Evolutionary conservation across 2,888 invertebrate genomes (phyloP).

Genomic region (Drosophila kanekoi): DNA sequence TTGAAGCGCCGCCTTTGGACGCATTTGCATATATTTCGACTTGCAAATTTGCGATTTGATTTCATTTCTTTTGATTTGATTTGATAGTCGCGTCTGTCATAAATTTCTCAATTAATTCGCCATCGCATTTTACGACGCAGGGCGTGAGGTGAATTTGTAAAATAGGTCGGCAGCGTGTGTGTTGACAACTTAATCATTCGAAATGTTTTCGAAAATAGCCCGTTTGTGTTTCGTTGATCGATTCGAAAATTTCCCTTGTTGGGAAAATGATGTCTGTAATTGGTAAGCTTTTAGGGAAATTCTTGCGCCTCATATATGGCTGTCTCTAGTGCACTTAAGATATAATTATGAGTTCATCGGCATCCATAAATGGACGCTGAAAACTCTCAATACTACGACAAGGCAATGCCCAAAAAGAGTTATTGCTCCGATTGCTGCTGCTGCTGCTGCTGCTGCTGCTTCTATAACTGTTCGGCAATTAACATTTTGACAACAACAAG

Average conservation of each 20-base stretch:
- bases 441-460: conserved; percentile 13
- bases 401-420: conserved; percentile 75
- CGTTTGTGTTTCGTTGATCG: neutral
- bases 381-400: conserved; percentile 38
- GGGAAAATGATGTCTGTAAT: conserved; percentile 3
- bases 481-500: conserved; percentile 76
- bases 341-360: conserved; percentile 68
- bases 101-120: conserved; percentile 73
- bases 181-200: conserved; percentile 29
- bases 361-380: conserved; percentile 51
- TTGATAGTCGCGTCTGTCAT: conserved; percentile 48
- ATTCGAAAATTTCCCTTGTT: conserved; percentile 11
- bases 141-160: conserved; percentile 58
- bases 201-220: neutral
- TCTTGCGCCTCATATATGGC: conserved; percentile 20
- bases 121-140: conserved; percentile 37
- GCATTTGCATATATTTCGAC: conserved; percentile 79
- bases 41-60: conserved; percentile 52
- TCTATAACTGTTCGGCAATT: conserved; percentile 82
- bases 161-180: conserved; percentile 59
- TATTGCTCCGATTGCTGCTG: conserved; percentile 67
- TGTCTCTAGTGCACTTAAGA: conserved; percentile 30
- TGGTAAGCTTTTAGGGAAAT: conserved; percentile 34
- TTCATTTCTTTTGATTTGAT: conserved; percentile 32
- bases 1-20: conserved; percentile 57